Conservation (phyloP, 2,888 invertebrate genomes). For the Synanthedon formicaeformis region DNA sequence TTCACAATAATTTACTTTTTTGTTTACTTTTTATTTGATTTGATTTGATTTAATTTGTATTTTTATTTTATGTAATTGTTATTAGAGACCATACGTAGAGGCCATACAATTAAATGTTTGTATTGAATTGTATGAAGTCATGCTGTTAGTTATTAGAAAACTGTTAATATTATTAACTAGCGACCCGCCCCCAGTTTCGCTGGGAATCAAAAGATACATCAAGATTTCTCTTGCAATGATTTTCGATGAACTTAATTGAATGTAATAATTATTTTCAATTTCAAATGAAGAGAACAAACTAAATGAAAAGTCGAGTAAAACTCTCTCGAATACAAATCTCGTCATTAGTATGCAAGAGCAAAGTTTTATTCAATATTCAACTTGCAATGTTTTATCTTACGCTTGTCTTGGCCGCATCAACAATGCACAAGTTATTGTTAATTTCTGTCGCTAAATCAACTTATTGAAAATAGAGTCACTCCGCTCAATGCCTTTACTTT, state of each 20-base stretch:
- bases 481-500: too few species aligned
- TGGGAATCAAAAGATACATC: slow-evolving; percentile 8
- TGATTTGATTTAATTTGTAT: too few species aligned
- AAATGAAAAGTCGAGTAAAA: slow-evolving; percentile 65
- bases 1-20: too few species aligned
- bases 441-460: slow-evolving; percentile 30
- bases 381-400: slow-evolving; percentile 59
- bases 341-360: slow-evolving; percentile 66
- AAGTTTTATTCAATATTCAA: slow-evolving; percentile 64
- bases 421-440: slow-evolving; percentile 42
- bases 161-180: too few species aligned
- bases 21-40: too few species aligned
- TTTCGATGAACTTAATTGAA: slow-evolving; percentile 44
- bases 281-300: slow-evolving; percentile 55
- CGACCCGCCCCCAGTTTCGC: too few species aligned
- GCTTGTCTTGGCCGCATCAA: slow-evolving; percentile 53
- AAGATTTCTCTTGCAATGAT: slow-evolving; percentile 11
- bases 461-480: slow-evolving; percentile 6
- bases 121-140: too few species aligned
- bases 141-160: too few species aligned
- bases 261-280: slow-evolving; percentile 64
- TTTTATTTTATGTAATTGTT: too few species aligned
- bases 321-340: slow-evolving; percentile 64
- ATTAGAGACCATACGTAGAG: too few species aligned
- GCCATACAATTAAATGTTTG: too few species aligned